phyloP scores from a whole-genome alignment of 2,797 vertebrate species.

The Rhinichthys osculus region DNA sequence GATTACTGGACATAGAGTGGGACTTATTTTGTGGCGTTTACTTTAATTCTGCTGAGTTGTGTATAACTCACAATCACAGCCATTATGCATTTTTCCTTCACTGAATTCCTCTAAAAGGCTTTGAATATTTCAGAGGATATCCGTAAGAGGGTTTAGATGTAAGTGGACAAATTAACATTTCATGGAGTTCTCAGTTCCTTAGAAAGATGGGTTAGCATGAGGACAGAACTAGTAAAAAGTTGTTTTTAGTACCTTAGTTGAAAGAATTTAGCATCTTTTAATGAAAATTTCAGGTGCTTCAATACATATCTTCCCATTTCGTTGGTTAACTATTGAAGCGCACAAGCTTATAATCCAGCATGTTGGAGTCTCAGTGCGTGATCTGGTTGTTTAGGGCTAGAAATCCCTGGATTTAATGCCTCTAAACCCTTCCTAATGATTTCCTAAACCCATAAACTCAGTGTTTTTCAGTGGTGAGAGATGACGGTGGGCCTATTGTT shows the following conservation, averaged over 20 bases:
- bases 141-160: not conserved
- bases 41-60: slow-evolving; percentile 9
- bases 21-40: not conserved
- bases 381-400: not conserved
- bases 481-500: slow-evolving; percentile 7
- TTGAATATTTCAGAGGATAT: not conserved
- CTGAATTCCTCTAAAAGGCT: not conserved
- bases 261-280: not conserved
- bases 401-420: slow-evolving; percentile 15
- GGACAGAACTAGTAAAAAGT: too few relatives aligned
- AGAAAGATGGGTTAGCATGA: not conserved
- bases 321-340: not conserved
- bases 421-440: slow-evolving; percentile 25
- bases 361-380: not conserved
- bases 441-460: slow-evolving; percentile 12
- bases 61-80: not conserved
- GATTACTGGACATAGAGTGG: not conserved
- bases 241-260: not conserved
- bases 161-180: not conserved
- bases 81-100: not conserved
- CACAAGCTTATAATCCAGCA: not conserved
- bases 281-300: not conserved
- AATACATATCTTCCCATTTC: not conserved
- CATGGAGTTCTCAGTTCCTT: not conserved
- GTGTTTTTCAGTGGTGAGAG: not conserved